Base-by-base conservation (phyloP, 2,113 vertebrate genomes). In the Ceyx cyanopectus region DNA sequence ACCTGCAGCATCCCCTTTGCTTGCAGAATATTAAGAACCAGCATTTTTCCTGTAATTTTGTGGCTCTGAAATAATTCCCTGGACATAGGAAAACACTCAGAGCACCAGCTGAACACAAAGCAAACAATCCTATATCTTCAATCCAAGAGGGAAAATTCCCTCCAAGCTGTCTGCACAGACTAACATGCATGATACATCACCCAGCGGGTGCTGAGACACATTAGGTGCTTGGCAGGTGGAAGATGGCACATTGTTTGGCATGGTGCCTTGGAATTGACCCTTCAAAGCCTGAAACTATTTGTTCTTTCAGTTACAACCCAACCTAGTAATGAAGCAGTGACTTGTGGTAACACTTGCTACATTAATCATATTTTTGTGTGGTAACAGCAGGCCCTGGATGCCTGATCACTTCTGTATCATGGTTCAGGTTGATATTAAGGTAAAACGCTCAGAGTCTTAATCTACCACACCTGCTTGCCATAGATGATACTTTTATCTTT, bases 141-240 rank as follows among this genome's bases (percentile, higher is more conserved):
- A 3, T 48, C 20, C 72, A 60, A 45, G 54, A 0, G 0, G 37
- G 50, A 4, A 13, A 66, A 58, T 84, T 81, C 65, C 67, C 54
- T 82, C 68, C 2, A 2, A 63, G 9, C 16, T 34, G 73, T 32
- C 69, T 73, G 66, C 15, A 48, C 14, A 30, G 74, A 43, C 19
- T 21, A 72, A 27, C 74, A 57, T 16, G 41, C 84, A 88, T 15
- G 65, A 85, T 81, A 45, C 46, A 81, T 84, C 77, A 73, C 58
- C 21, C 0, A 0, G 56, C 60, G 6, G 58, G 66, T 30, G 34
- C 34, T 63, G 66, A 84, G 67, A 87, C 10, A 32, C 67, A 70
- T 58, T 16, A 87, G 45, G 56, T 81, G 40, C 70, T 48, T 76
- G 81, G 88, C 78, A 92, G 85, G 78, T 74, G 68, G 70, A 94